Evolutionary conservation across 1,140 invertebrate species (phyloP), one percentile per base, ranked within the genome.

Genomic region (Odontomachus brunneus): DNA sequence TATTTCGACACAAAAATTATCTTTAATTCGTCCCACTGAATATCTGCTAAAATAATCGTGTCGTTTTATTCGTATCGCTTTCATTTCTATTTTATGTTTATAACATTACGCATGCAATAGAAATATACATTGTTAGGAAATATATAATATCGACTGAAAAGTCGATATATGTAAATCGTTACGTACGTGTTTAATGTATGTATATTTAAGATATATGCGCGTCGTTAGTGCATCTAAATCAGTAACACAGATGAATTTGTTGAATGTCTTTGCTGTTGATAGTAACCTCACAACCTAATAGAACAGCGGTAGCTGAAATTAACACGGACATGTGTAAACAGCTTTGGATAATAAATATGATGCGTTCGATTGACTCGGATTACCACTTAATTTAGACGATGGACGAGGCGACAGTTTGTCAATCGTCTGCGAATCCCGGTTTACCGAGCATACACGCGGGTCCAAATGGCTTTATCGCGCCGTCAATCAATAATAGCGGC

Each of bases 381-480:
- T 80, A 85, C 53, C 53, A 84, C 57, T 88, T 84, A 84, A 87
- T 87, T 74, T 83, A 85, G 72, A 53, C 60, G 73, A 84, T 73
- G 57, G 82, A 75, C 82, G 62, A 82, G 74, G 85, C 81, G 76
- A 74, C 85, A 87, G 66, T 84, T 76, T 84, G 85, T 88, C 83
- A 74, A 78, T 87, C 72, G 85, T 72, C 57, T 48, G 53, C 75
- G 48, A 71, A 66, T 66, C 19, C 66, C n/a, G 26, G 51, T 63
- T 57, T 84, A 51, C 48, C 73, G 22, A 15, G 26, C 74, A 60
- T 74, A 78, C 19, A 76, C 71, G 66, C 48, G 14, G 44, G 55
- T 49, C 78, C 72, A 74, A 87, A 84, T 71, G 59, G 85, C 72
- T 82, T 81, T 88, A 88, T 87, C 87, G 73, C 57, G 71, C 71